Evolutionary conservation across 2,888 invertebrate species (phyloP), one percentile per base, ranked within the genome.

Genomic region (Portevinia maculata): DNA sequence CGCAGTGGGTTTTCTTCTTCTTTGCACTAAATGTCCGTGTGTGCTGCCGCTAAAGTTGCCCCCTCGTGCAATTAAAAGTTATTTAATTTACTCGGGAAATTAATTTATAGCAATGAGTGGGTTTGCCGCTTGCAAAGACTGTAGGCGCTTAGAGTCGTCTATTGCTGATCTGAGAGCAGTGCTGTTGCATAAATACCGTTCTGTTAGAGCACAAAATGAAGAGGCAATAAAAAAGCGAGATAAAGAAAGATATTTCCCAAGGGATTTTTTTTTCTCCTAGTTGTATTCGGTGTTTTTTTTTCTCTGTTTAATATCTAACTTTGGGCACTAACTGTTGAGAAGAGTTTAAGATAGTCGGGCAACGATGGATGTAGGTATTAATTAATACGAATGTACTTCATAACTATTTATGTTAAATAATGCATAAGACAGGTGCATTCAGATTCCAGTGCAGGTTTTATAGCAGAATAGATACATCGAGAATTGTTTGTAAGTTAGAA

Each of bases 91-190:
- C 52, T 67, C 30, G 34, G 53, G 24, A 59, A 59, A 67, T 46
- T 75, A 75, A 75, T 75, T 67, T 59, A 59, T 32, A 41, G 59
- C 74, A 52, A 59, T 34, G 74, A 75, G 74, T 75, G 73, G 73
- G 73, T 30, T 55, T 50, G 32, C 52, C 13, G 46, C 44, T 52
- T 65, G 32, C 24, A 59, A 30, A 17, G 39, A 50, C 59, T 57
- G 67, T 65, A 67, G 67, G 67, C 74, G 70, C 70, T 60, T 41
- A 52, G 19, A 19, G 41, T 11, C 28, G 37, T 69, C n/a, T 67
- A 15, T 28, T 30, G 5, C 37, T 9, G n/a, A 34, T 44, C 41
- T 15, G 5, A 32, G 13, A 19, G 34, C 17, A 44, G 11, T 6
- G 44, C 15, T 60, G 21, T 55, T 55, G 55, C 55, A 55, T 21